Conservation (phyloP, 2,888 invertebrate species). For the Choreutis nemorana region DNA sequence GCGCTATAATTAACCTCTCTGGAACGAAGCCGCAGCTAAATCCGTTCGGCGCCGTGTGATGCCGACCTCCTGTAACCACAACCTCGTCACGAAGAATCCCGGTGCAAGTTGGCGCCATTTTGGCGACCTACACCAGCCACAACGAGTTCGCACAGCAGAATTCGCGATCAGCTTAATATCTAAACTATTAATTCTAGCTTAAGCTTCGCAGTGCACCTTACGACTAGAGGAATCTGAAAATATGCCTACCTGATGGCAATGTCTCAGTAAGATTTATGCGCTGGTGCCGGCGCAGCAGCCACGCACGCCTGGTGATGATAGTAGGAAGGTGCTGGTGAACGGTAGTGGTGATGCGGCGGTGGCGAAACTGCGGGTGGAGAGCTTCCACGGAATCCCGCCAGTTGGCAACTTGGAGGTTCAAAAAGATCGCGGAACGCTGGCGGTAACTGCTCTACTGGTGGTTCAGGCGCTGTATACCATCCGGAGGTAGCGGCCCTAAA, state of each 20-base stretch:
- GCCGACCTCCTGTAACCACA: conserved; percentile 62
- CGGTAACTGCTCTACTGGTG: conserved; percentile 46
- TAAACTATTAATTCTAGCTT: conserved; percentile 9
- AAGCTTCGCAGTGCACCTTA: conserved; percentile 34
- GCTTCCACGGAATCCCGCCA: conserved; percentile 56
- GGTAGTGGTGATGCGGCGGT: conserved; percentile 55
- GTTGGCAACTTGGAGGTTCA: conserved; percentile 60
- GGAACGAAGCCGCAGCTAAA: conserved; percentile 60
- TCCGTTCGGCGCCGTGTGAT: conserved; percentile 56
- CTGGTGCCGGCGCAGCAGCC: conserved; percentile 52
- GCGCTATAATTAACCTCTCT: conserved; percentile 60
- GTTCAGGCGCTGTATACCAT: conserved; percentile 67
- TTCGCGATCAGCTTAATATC: conserved; percentile 34
- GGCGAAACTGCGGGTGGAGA: conserved; percentile 46
- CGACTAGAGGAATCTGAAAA: conserved; percentile 4
- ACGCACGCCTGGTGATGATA: conserved; percentile 71
- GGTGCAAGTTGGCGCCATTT: conserved; percentile 25
- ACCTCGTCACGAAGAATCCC: conserved; percentile 50
- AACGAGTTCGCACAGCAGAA: conserved; percentile 20
- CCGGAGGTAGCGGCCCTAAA: conserved; percentile 54
- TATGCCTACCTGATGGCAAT: conserved; percentile 40
- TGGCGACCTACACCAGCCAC: conserved; percentile 6
- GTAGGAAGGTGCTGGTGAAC: conserved; percentile 53
- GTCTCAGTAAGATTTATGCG: conserved; percentile 61
- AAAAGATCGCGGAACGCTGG: conserved; percentile 56